Percentiles rank a stretch among this genome's conserved stretches.
These are phyloP conservation scores for Phacellophora camtschatica DNA, from an alignment of 30 jellyfish, hydroid and myxozoan species.

Conservation along the genomic window DNA sequence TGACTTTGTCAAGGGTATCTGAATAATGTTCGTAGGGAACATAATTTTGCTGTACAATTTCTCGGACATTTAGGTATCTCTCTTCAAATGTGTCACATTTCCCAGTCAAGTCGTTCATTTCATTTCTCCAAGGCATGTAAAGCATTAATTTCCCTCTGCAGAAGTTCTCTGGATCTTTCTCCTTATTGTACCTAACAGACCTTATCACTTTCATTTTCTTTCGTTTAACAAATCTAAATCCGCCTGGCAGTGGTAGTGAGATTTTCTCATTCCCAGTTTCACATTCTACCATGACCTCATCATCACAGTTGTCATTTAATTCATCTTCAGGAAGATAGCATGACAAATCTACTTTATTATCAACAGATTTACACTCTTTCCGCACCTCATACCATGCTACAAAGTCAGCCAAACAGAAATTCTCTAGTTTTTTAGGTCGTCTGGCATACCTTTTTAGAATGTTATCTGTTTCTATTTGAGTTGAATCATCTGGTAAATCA, in stretches of 20 bases:
- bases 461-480: constrained; percentile 15
- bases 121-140: constrained; percentile 34
- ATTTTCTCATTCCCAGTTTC: not conserved
- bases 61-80: not conserved
- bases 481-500: constrained; percentile 27
- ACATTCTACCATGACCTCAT: not conserved
- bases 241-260: not conserved
- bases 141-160: constrained; percentile 30
- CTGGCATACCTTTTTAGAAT: constrained; percentile 1
- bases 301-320: not conserved
- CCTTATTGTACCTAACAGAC: constrained; percentile 12
- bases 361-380: not conserved
- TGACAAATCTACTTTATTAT: not conserved
- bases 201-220: not conserved
- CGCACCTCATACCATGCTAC: constrained; percentile 16
- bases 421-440: constrained; percentile 23
- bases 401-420: constrained; percentile 28
- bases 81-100: not conserved
- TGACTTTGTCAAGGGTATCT: not conserved
- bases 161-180: constrained; percentile 19
- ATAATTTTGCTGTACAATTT: not conserved
- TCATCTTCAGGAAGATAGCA: constrained; percentile 2
- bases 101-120: not conserved
- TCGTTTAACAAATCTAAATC: not conserved
- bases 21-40: not conserved